A percentile compares a stretch with the other conserved stretches of the same genome.
Evolutionary conservation across 2,797 vertebrate species (phyloP).

Genomic region (Centropyge bicolor): DNA sequence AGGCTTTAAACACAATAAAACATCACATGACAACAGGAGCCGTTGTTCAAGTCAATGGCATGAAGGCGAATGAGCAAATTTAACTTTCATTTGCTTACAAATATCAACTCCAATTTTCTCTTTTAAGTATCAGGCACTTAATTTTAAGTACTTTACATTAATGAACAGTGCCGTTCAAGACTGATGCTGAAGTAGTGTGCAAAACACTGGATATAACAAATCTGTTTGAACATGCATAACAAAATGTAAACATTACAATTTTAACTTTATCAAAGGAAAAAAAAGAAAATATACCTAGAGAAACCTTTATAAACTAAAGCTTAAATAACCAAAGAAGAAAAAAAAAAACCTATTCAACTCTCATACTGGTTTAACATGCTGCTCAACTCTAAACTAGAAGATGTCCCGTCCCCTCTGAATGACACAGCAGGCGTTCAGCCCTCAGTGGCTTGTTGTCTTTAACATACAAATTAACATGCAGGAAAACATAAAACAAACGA

Average conservation of each 20-base stretch:
- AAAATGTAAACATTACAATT: constrained; percentile 77
- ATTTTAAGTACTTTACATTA: constrained; percentile 47
- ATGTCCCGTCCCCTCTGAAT: not conserved
- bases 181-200: constrained; percentile 68
- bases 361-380: constrained; percentile 57
- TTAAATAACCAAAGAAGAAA: constrained; percentile 65
- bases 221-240: constrained; percentile 74
- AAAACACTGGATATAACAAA: constrained; percentile 72
- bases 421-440: constrained; percentile 13
- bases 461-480: constrained; percentile 33
- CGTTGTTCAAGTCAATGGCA: constrained; percentile 49
- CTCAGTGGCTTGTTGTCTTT: constrained; percentile 31
- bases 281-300: constrained; percentile 31
- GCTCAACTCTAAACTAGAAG: constrained; percentile 30
- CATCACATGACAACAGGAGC: constrained; percentile 10
- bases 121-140: constrained; percentile 72
- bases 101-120: constrained; percentile 33
- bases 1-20: constrained; percentile 11
- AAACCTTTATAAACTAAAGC: constrained; percentile 63
- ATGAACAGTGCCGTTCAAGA: constrained; percentile 54
- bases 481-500: constrained; percentile 1
- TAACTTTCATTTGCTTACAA: constrained; percentile 29
- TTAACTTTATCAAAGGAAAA: constrained; percentile 44
- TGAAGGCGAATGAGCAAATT: constrained; percentile 49
- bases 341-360: constrained; percentile 9